A percentile compares a stretch with the other conserved stretches of the same genome.
These are phyloP conservation scores for Acrocephalus kingi DNA, from an alignment of 2,113 vertebrate species.

Conservation along the genomic window DNA sequence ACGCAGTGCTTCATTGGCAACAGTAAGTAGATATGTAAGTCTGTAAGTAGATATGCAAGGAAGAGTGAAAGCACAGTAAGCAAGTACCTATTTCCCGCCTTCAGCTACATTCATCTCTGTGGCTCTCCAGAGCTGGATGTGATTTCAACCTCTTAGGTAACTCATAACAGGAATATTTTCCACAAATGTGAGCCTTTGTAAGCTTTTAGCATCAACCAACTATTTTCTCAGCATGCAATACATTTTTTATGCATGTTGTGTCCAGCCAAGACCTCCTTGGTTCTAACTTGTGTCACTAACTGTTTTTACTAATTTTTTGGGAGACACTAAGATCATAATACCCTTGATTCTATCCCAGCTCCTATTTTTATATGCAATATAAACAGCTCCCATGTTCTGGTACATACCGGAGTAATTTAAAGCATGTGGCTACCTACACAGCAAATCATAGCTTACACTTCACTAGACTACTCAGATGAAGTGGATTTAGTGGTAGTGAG, in stretches of 20 bases:
- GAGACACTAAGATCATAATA: not conserved
- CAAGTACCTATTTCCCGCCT: not conserved
- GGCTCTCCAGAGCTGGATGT: not conserved
- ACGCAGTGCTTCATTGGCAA: not conserved
- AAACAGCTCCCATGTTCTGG: not conserved
- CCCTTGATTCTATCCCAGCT: not conserved
- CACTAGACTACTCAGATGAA: not conserved
- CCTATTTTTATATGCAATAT: not conserved
- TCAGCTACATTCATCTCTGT: not conserved
- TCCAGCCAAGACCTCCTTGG: not conserved
- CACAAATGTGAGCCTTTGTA: not conserved
- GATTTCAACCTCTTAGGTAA: not conserved
- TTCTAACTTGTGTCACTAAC: not conserved
- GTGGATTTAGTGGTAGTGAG: not conserved
- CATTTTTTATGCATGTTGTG: not conserved
- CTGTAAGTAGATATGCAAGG: not conserved
- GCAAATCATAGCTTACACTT: not conserved
- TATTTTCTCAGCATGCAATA: not conserved
- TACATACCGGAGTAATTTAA: not conserved
- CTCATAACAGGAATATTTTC: not conserved
- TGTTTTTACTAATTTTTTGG: not conserved
- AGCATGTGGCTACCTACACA: not conserved
- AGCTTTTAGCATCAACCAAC: not conserved
- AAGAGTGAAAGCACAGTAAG: not conserved
- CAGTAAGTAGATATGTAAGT: not conserved